Percentiles rank a stretch among this genome's conserved stretches.
phyloP scores from a whole-genome alignment of 1,140 invertebrate genomes.

The Lordiphosa stackelbergi region DNA sequence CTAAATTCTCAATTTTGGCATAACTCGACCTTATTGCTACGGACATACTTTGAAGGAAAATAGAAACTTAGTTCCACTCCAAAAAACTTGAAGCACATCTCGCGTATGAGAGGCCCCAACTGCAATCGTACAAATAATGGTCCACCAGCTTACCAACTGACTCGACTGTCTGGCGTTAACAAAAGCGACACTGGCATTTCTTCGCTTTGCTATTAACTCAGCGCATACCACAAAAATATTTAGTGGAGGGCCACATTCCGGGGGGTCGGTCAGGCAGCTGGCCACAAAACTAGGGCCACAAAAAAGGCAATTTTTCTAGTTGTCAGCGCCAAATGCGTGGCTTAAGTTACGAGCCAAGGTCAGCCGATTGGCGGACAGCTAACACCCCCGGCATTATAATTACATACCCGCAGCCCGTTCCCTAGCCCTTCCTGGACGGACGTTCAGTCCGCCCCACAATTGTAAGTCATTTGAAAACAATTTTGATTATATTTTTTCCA shows the following conservation, averaged over 20 bases:
- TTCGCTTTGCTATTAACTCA: constrained; percentile 58
- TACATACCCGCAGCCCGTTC: constrained; percentile 29
- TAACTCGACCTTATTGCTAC: no score
- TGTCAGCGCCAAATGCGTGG: constrained; percentile 70
- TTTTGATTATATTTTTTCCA: constrained; percentile 76
- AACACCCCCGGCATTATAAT: constrained; percentile 65
- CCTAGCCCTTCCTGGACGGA: no score
- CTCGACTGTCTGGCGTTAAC: constrained; percentile 21
- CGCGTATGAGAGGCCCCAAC: no score
- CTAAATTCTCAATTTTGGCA: no score
- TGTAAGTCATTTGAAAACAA: constrained; percentile 75
- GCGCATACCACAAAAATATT: constrained; percentile 54
- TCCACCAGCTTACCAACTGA: constrained; percentile 44
- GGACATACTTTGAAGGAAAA: no score
- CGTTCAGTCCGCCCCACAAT: constrained; percentile 23
- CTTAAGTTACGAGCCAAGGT: constrained; percentile 56
- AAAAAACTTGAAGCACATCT: no score
- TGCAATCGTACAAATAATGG: constrained; percentile 36
- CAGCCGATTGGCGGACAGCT: constrained; percentile 68
- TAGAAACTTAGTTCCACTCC: no score
- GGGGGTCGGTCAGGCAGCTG: constrained; percentile 20
- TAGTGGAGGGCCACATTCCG: constrained; percentile 41
- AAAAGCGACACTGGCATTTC: constrained; percentile 40
- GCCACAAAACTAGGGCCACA: constrained; percentile 45
- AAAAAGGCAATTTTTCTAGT: constrained; percentile 74